A percentile compares a stretch with the other conserved stretches of the same genome.
These are phyloP conservation scores for Larimichthys crocea DNA, from an alignment of 2,113 vertebrate species.

Conservation along the genomic window DNA sequence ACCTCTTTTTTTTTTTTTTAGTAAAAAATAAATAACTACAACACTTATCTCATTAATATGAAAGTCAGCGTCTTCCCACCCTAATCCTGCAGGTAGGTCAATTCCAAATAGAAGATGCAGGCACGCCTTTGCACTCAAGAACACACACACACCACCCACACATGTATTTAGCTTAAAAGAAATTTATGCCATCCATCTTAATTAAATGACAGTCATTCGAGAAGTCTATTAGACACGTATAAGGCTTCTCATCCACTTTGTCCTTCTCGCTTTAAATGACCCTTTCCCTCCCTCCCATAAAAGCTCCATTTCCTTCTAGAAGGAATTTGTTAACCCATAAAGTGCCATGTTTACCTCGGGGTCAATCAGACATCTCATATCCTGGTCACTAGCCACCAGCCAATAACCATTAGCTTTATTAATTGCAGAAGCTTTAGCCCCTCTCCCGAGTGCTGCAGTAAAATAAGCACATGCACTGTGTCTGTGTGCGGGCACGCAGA, in stretches of 20 bases:
- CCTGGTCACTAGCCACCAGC: constrained; percentile 56
- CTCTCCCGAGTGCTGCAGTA: constrained; percentile 66
- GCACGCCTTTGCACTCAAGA: neutral
- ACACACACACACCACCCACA: constrained; percentile 13
- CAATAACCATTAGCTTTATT: constrained; percentile 77
- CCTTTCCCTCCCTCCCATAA: constrained; percentile 40
- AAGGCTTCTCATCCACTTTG: constrained; percentile 31
- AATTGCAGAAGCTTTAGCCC: constrained; percentile 60
- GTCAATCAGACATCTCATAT: constrained; percentile 58
- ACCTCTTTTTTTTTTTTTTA: neutral
- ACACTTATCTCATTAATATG: constrained; percentile 6
- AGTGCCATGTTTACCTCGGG: constrained; percentile 57
- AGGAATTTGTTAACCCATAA: constrained; percentile 58
- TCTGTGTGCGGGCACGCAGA: constrained; percentile 38
- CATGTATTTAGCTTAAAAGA: constrained; percentile 24
- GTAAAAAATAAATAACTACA: neutral
- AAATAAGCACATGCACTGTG: constrained; percentile 42
- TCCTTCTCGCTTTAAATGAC: constrained; percentile 40
- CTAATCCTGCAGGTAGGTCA: constrained; percentile 23
- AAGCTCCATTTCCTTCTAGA: constrained; percentile 55
- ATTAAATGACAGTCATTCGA: constrained; percentile 60
- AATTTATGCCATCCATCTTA: constrained; percentile 45
- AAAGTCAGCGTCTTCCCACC: constrained; percentile 27
- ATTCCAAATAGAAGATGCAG: constrained; percentile 24
- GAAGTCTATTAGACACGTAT: constrained; percentile 46